phyloP scores from a whole-genome alignment of 2,113 vertebrate species.

The Anarrhichthys ocellatus region DNA sequence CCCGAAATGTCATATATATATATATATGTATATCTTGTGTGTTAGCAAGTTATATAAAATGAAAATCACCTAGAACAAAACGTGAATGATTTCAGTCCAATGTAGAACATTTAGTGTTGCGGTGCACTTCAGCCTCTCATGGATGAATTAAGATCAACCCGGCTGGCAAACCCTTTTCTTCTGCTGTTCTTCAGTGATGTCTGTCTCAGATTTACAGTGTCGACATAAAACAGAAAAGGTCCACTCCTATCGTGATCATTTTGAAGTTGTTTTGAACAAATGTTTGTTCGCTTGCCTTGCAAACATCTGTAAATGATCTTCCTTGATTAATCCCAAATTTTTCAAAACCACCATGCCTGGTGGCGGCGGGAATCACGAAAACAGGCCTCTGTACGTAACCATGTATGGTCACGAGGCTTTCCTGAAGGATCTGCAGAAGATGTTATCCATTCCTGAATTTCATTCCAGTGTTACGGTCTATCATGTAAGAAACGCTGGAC shows the following conservation, averaged over 20 bases:
- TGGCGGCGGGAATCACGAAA: conserved; percentile 40
- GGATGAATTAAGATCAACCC: no score
- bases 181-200: neutral
- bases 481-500: neutral
- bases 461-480: conserved; percentile 1
- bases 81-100: no score
- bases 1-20: neutral
- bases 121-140: no score
- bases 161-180: no score
- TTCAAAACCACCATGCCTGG: conserved; percentile 25
- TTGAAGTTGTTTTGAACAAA: conserved; percentile 28
- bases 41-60: no score
- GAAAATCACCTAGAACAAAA: no score
- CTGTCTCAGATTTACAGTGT: neutral
- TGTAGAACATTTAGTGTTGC: no score
- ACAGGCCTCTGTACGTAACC: conserved; percentile 28
- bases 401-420: conserved; percentile 59
- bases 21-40: no score
- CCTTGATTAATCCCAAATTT: conserved; percentile 69
- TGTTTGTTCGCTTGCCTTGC: conserved; percentile 32
- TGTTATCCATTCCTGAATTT: conserved; percentile 51
- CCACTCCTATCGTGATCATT: neutral
- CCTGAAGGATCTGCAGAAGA: conserved; percentile 42
- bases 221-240: neutral
- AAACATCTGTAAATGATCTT: conserved; percentile 65